Conservation (phyloP, 2,113 vertebrate genomes). For the Zosterops japonicus region DNA sequence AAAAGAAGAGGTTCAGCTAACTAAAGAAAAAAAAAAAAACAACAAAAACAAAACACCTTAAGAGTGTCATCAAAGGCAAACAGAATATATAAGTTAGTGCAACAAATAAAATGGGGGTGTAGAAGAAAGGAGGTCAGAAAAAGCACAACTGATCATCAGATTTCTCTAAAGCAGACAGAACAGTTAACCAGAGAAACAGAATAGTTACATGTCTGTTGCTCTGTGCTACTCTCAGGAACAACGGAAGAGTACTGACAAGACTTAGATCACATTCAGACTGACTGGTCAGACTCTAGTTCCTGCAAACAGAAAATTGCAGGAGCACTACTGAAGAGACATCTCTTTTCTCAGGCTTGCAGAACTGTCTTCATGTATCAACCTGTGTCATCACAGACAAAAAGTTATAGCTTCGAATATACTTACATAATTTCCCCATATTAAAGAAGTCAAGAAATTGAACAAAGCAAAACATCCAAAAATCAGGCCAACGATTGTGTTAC, state of each 20-base stretch:
- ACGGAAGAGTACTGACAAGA: background rate
- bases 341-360: background rate
- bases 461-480: conserved; percentile 95
- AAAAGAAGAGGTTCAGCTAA: background rate
- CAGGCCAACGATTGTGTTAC: conserved; percentile 83
- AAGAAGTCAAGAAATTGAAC: conserved; percentile 80
- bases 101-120: background rate
- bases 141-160: background rate
- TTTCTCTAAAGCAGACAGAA: background rate
- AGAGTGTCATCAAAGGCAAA: background rate
- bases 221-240: background rate
- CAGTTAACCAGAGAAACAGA: background rate
- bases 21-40: background rate
- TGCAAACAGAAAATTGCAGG: background rate
- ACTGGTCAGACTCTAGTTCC: background rate
- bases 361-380: background rate
- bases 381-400: background rate
- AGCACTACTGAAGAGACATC: background rate
- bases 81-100: background rate
- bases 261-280: background rate
- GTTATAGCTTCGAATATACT: conserved; percentile 69
- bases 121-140: background rate
- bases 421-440: conserved; percentile 91
- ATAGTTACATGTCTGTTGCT: accelerated
- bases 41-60: background rate